Conservation (phyloP, 1,140 invertebrate genomes). For the Heliconius melpomene region DNA sequence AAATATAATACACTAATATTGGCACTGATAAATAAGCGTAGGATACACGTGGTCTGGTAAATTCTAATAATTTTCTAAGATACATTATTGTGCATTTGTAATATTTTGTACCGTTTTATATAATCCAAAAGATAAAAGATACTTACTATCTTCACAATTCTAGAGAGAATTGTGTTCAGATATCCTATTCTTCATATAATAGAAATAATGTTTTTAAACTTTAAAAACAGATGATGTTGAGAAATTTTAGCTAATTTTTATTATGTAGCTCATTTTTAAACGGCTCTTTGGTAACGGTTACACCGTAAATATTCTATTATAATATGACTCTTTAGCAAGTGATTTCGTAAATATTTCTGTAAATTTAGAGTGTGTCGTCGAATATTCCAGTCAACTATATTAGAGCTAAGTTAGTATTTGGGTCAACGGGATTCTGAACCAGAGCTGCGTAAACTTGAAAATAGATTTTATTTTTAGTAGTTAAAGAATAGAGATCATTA, state of each 20-base stretch:
- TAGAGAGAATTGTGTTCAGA: too few species aligned
- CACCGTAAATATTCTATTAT: not conserved
- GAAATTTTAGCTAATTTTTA: too few species aligned
- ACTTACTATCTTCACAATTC: too few species aligned
- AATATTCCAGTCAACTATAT: constrained; percentile 61
- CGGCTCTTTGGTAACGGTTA: not conserved
- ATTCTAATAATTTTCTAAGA: too few species aligned
- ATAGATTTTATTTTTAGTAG: constrained; percentile 69
- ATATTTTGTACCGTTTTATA: too few species aligned
- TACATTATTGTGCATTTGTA: too few species aligned
- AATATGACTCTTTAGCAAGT: constrained; percentile 45
- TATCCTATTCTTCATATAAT: too few species aligned
- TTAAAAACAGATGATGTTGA: too few species aligned
- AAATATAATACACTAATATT: not conserved
- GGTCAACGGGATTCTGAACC: constrained; percentile 65
- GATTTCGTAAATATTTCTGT: constrained; percentile 47
- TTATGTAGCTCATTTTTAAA: too few species aligned
- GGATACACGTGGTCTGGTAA: too few species aligned
- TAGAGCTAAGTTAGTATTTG: constrained; percentile 65
- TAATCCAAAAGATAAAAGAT: too few species aligned
- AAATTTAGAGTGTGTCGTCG: constrained; percentile 46
- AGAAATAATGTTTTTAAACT: too few species aligned
- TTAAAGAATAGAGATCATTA: not conserved
- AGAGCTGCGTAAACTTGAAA: constrained; percentile 73
- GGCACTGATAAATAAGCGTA: not conserved